Evolutionary conservation across 2,888 invertebrate species (phyloP), one percentile per base, ranked within the genome.

Genomic region (Rambutsinella grinnellia): DNA sequence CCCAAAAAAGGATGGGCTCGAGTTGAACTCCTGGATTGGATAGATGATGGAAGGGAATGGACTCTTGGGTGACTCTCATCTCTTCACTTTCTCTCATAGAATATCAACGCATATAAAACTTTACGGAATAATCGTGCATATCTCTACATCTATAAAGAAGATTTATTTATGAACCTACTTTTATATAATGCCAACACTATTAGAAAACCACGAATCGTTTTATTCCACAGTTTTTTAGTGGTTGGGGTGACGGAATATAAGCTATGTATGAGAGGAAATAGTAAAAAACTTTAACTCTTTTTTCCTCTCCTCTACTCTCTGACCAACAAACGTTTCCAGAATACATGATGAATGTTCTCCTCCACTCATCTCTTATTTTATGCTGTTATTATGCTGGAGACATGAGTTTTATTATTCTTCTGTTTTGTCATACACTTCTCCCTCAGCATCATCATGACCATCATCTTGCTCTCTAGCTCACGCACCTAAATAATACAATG

Each of bases 401-500:
- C 68, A 68, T 21, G 60, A 60, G 60, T 58, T 68, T 68, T 68
- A 68, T 68, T 60, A 51, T 68, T 51, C 68, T 68, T 58, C 15
- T 66, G 66, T 54, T 65, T 36, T 66, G 44, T 57, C 27, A 51
- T 65, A 46, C 36, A 53, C 3, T n/a, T n/a, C n/a, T n/a, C n/a
- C n/a, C n/a, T n/a, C n/a, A n/a, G n/a, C n/a, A n/a, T n/a, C n/a
- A 46, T 24, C 44, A 60, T 23, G 24, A 47, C 49, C 61, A 61
- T 47, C 24, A 47, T 23, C n/a, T 46, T 47, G 47, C 49, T 23
- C 24, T 10, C 26, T 15, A n/a, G 15, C 60, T 46, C 46, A 44
- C 44, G 36, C 51, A 44, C 51, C 44, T 57, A 60, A 51, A 13
- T 44, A n/a, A 28, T 61, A 53, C 69, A 57, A 68, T 53, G 58